Conservation (phyloP, 2,888 invertebrate genomes). For the Dugesia japonica region DNA sequence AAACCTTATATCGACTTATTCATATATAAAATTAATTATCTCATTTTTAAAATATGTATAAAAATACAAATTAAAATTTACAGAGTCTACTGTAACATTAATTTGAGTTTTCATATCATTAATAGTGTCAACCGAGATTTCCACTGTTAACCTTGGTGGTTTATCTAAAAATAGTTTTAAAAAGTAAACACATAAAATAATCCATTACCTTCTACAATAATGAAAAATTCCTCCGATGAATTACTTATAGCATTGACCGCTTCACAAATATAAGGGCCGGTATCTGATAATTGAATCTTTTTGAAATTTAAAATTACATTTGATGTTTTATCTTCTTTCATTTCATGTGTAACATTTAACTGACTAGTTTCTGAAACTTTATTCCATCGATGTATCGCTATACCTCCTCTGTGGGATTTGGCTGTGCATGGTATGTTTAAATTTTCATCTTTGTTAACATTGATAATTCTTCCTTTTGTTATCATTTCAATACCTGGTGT, state of each 20-base stretch:
- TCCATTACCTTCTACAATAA: neutral
- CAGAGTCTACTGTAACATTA: neutral
- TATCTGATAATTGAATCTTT: neutral
- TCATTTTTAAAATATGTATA: no score
- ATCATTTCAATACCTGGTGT: constrained; percentile 3
- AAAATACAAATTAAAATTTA: neutral
- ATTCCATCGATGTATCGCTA: constrained; percentile 15
- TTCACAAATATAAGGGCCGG: constrained; percentile 11
- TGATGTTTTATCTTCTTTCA: neutral
- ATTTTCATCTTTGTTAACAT: neutral
- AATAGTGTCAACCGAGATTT: neutral
- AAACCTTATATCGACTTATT: no score
- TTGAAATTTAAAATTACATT: neutral
- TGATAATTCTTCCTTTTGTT: constrained; percentile 12
- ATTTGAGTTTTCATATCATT: neutral
- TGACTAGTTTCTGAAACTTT: neutral
- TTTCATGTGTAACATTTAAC: neutral
- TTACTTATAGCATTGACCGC: constrained; percentile 16
- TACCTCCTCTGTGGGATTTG: constrained; percentile 16
- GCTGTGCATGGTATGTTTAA: constrained; percentile 11
- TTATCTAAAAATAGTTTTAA: neutral
- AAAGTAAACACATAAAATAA: neutral
- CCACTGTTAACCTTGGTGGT: neutral
- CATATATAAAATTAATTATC: no score
- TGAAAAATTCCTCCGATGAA: neutral